A percentile compares a stretch with the other conserved stretches of the same genome.
Evolutionary conservation across 2,113 vertebrate species (phyloP).

Genomic region (Alligator mississippiensis): DNA sequence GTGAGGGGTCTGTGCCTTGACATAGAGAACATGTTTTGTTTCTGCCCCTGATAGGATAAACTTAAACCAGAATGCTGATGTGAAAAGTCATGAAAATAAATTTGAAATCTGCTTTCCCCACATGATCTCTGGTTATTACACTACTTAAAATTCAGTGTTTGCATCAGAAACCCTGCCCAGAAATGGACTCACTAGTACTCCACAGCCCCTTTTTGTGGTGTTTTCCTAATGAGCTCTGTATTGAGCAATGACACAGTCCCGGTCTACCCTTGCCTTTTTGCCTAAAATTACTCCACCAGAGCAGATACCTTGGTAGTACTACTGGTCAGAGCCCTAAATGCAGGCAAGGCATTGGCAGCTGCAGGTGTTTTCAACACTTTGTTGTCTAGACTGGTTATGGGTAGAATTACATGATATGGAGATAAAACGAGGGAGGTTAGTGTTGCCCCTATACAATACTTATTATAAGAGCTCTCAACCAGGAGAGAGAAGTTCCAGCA

Average conservation of each 20-base stretch:
- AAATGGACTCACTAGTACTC: neutral
- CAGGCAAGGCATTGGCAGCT: neutral
- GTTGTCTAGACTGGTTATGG: neutral
- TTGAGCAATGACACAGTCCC: neutral
- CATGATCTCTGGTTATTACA: no score
- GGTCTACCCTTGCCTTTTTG: neutral
- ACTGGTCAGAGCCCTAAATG: neutral
- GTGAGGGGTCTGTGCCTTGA: no score
- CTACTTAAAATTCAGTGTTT: no score
- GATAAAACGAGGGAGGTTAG: neutral
- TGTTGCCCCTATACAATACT: neutral
- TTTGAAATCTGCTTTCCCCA: no score
- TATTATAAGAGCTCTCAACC: neutral
- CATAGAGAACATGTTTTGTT: no score
- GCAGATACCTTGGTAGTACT: neutral
- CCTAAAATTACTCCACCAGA: neutral
- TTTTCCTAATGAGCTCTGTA: neutral
- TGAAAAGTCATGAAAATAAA: no score
- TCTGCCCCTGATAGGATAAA: no score
- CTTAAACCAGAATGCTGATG: no score
- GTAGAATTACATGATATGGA: neutral
- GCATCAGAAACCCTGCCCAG: neutral
- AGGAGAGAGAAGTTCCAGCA: neutral
- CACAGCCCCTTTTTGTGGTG: neutral
- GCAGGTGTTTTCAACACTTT: neutral